These are phyloP conservation scores for Salvelinus fontinalis DNA, from an alignment of 2,113 vertebrate genomes.

Conservation along the genomic window DNA sequence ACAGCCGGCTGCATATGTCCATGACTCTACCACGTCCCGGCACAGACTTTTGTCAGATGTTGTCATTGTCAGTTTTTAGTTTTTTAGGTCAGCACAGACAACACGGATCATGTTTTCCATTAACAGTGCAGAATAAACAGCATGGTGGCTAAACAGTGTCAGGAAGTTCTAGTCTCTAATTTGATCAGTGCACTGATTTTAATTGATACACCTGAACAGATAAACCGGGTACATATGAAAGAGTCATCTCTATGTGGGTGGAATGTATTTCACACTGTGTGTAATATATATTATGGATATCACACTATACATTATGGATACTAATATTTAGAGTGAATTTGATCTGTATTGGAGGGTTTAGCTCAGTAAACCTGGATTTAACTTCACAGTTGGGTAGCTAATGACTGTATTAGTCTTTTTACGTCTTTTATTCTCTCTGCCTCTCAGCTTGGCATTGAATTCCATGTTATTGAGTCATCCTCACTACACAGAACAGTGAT, in stretches of 20 bases:
- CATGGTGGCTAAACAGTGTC: slow-evolving; percentile 4
- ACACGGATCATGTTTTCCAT: slow-evolving; percentile 25
- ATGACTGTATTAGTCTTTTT: no score
- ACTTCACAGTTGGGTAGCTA: no score
- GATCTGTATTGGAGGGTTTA: no score
- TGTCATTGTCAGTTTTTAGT: slow-evolving; percentile 20
- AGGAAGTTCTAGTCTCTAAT: slow-evolving; percentile 31
- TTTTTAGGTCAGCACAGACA: slow-evolving; percentile 38
- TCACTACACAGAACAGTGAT: slow-evolving; percentile 27
- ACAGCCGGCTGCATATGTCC: slow-evolving; percentile 34
- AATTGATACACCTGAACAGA: slow-evolving; percentile 19
- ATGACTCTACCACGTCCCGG: slow-evolving; percentile 35
- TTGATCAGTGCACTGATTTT: slow-evolving; percentile 52
- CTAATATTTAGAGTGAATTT: no score
- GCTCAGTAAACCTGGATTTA: no score
- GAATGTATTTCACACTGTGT: no score
- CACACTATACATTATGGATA: no score
- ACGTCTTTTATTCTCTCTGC: slow-evolving; percentile 8
- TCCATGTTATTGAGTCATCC: slow-evolving; percentile 62
- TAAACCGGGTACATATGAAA: no score
- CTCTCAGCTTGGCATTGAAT: slow-evolving; percentile 21
- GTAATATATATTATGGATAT: no score
- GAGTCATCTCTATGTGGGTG: no score
- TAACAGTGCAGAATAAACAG: slow-evolving; percentile 36
- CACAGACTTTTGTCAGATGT: slow-evolving; percentile 32